Percentiles rank a stretch among this genome's conserved stretches.
phyloP scores from a whole-genome alignment of 2,113 vertebrate genomes.

The Ceyx cyanopectus region DNA sequence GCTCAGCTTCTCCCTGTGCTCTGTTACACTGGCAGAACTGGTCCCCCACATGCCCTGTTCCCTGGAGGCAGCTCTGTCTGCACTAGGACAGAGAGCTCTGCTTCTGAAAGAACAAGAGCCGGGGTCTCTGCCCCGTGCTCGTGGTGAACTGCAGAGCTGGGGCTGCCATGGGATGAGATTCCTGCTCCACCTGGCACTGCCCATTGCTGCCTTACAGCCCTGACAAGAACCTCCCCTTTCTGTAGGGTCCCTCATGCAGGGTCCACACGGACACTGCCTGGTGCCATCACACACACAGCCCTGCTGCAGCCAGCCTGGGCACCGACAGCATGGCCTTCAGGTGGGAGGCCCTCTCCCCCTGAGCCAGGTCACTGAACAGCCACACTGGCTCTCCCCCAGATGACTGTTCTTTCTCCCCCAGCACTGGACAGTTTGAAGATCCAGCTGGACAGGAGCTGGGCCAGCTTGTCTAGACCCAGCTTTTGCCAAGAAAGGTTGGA shows the following conservation, averaged over 20 bases:
- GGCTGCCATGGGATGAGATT: background rate
- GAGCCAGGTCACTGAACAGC: background rate
- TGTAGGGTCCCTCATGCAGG: rapidly evolving
- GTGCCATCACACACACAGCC: rapidly evolving
- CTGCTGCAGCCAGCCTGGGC: background rate
- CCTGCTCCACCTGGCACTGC: background rate
- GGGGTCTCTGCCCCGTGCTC: background rate
- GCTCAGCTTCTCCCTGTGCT: background rate
- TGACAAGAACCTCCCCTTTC: background rate
- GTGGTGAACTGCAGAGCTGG: background rate
- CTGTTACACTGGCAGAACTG: rapidly evolving
- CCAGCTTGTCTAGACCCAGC: background rate
- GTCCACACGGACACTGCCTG: rapidly evolving
- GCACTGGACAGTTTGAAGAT: background rate
- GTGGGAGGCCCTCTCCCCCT: background rate
- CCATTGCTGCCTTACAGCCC: background rate
- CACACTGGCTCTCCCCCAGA: background rate
- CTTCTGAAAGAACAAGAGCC: background rate
- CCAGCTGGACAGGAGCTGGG: background rate
- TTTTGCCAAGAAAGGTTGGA: background rate
- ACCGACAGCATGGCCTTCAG: rapidly evolving
- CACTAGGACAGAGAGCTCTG: background rate
- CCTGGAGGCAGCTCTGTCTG: background rate
- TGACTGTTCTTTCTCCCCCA: too few relatives aligned
- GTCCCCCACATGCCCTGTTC: background rate